Conservation (phyloP, 2,113 vertebrate genomes). For the Vulpes vulpes region DNA sequence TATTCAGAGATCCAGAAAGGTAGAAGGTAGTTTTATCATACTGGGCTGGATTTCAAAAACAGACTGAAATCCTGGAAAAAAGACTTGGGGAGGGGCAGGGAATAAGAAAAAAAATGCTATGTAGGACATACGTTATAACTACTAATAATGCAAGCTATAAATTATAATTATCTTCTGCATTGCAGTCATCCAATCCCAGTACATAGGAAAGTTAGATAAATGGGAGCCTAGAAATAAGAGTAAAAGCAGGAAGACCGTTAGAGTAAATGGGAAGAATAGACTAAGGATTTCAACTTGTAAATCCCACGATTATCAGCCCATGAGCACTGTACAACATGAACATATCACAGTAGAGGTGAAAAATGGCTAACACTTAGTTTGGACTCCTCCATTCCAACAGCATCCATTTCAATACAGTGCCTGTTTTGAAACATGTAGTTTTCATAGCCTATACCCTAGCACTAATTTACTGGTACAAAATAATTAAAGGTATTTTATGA, state of each 20-base stretch:
- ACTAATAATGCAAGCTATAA: neutral
- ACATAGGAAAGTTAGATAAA: neutral
- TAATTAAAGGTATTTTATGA: neutral
- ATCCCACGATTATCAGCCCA: rapidly evolving
- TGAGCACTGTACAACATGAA: rapidly evolving
- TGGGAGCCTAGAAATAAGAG: neutral
- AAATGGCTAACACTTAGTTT: rapidly evolving
- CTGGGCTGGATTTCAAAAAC: neutral
- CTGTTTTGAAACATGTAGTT: neutral
- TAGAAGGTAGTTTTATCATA: neutral
- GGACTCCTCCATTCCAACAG: too few relatives aligned
- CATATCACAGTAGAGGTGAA: rapidly evolving
- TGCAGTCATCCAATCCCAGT: neutral
- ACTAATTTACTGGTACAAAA: neutral
- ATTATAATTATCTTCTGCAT: neutral
- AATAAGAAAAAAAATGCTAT: neutral
- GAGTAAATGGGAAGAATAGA: neutral
- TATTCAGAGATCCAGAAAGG: neutral
- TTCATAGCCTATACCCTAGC: neutral
- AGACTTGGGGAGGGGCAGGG: rapidly evolving
- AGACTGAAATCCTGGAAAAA: neutral
- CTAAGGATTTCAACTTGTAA: rapidly evolving
- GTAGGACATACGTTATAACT: neutral
- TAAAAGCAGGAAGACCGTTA: neutral
- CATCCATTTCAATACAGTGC: neutral